These are phyloP conservation scores for Pomacea maculata DNA, from an alignment of 1,140 invertebrate genomes.

Conservation along the genomic window DNA sequence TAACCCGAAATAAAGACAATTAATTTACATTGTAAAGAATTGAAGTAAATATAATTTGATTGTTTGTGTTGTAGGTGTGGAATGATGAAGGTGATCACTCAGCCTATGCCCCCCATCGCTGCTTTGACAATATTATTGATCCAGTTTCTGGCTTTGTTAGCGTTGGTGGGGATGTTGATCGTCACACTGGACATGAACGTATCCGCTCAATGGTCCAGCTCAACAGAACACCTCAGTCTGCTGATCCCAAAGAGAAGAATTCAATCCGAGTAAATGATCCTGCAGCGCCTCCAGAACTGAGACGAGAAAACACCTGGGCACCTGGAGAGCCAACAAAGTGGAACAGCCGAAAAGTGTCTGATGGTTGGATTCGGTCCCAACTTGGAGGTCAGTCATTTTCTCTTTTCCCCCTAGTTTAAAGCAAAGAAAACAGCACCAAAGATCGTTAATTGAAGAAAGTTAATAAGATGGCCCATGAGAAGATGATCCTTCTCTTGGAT, in stretches of 20 bases:
- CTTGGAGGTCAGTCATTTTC: slow-evolving; percentile 51
- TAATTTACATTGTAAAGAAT: not conserved
- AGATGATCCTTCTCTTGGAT: too few relatives aligned
- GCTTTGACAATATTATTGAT: slow-evolving; percentile 60
- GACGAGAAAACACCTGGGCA: slow-evolving; percentile 48
- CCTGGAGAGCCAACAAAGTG: slow-evolving; percentile 54
- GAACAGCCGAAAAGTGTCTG: slow-evolving; percentile 59
- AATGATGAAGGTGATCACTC: slow-evolving; percentile 59
- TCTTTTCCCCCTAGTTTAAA: too few relatives aligned
- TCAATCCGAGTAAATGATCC: slow-evolving; percentile 42
- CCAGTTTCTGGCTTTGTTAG: slow-evolving; percentile 63
- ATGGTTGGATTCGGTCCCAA: slow-evolving; percentile 54
- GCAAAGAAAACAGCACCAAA: too few relatives aligned
- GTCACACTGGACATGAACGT: slow-evolving; percentile 54
- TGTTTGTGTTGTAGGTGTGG: slow-evolving; percentile 45
- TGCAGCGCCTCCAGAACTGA: slow-evolving; percentile 53
- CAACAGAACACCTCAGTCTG: slow-evolving; percentile 53
- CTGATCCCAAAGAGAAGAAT: slow-evolving; percentile 40
- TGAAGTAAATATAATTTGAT: not conserved
- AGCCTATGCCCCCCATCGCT: slow-evolving; percentile 51
- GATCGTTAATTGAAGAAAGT: too few relatives aligned
- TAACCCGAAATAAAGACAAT: not conserved
- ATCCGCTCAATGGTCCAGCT: slow-evolving; percentile 56
- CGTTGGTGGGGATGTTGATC: slow-evolving; percentile 59
- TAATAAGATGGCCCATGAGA: too few relatives aligned